phyloP scores from a whole-genome alignment of 30 jellyfish, hydroid and myxozoan species.

The Cassiopea andromeda region DNA sequence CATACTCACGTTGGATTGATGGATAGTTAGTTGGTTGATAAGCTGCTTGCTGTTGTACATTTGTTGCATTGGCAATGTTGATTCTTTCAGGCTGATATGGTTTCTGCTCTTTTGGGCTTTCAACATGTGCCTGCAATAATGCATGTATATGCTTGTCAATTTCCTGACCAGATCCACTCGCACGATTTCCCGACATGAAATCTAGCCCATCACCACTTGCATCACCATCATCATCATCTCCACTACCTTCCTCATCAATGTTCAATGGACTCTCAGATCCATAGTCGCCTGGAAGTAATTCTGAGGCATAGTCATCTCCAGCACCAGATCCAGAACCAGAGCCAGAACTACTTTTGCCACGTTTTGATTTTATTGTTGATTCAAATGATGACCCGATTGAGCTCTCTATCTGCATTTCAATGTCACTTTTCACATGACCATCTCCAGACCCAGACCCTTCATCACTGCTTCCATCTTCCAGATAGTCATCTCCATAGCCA shows the following conservation, averaged over 20 bases:
- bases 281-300: slow-evolving; percentile 84
- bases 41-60: slow-evolving; percentile 14
- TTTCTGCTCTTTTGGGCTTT: slow-evolving; percentile 37
- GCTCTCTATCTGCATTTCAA: slow-evolving; percentile 95
- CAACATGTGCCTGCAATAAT: slow-evolving; percentile 66
- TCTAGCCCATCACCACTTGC: slow-evolving; percentile 66
- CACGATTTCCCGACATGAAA: slow-evolving; percentile 76
- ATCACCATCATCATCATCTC: slow-evolving; percentile 62
- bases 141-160: slow-evolving; percentile 63
- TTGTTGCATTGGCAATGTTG: background rate
- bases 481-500: slow-evolving; percentile 86
- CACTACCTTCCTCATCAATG: slow-evolving; percentile 73
- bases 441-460: slow-evolving; percentile 72
- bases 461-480: slow-evolving; percentile 67
- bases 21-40: slow-evolving; percentile 41
- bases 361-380: slow-evolving; percentile 75
- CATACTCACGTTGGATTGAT: slow-evolving; percentile 35
- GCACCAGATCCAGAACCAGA: slow-evolving; percentile 86
- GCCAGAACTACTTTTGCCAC: slow-evolving; percentile 31
- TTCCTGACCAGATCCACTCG: slow-evolving; percentile 78
- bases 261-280: slow-evolving; percentile 84
- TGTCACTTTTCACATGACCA: slow-evolving; percentile 70
- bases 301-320: slow-evolving; percentile 73
- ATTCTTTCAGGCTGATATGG: slow-evolving; percentile 46
- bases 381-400: slow-evolving; percentile 96